Evolutionary conservation across 2,113 vertebrate genomes (phyloP).

Genomic region (Phylloscopus trochiloides): DNA sequence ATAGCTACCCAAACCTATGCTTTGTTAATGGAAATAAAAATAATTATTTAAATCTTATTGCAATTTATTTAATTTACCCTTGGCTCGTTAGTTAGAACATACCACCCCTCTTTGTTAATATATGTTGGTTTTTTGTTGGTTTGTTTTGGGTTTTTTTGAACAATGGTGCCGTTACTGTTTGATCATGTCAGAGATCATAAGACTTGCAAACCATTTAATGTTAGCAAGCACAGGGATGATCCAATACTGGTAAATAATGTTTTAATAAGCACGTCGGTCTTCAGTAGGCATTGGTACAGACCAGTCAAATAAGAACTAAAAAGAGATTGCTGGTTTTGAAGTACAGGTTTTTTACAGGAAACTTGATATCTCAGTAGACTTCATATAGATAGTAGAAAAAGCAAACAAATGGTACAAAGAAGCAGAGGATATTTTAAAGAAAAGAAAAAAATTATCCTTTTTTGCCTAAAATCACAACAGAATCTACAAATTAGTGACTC

Average conservation of each 20-base stretch:
- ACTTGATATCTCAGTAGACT: not conserved
- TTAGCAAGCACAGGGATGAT: not conserved
- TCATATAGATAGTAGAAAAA: not conserved
- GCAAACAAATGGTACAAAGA: not conserved
- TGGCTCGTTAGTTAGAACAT: not conserved
- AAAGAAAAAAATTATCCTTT: not conserved
- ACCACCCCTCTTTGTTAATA: not conserved
- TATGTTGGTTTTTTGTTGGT: not conserved
- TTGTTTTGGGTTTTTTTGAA: not conserved
- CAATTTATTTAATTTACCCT: not conserved
- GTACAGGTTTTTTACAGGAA: not conserved
- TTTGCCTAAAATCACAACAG: not conserved
- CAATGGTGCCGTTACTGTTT: not conserved
- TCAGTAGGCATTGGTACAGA: not conserved
- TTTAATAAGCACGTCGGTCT: not conserved
- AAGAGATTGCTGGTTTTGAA: not conserved
- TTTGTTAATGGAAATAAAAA: constrained; percentile 26
- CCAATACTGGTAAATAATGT: not conserved
- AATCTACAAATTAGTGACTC: not conserved
- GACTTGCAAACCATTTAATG: not conserved
- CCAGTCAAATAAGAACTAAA: not conserved
- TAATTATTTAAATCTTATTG: not conserved
- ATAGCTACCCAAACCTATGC: constrained; percentile 13
- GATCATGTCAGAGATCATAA: not conserved
- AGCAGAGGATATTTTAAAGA: not conserved